Evolutionary conservation across 2,113 vertebrate genomes (phyloP), one percentile per base, ranked within the genome.

Genomic region (Aptenodytes patagonicus): DNA sequence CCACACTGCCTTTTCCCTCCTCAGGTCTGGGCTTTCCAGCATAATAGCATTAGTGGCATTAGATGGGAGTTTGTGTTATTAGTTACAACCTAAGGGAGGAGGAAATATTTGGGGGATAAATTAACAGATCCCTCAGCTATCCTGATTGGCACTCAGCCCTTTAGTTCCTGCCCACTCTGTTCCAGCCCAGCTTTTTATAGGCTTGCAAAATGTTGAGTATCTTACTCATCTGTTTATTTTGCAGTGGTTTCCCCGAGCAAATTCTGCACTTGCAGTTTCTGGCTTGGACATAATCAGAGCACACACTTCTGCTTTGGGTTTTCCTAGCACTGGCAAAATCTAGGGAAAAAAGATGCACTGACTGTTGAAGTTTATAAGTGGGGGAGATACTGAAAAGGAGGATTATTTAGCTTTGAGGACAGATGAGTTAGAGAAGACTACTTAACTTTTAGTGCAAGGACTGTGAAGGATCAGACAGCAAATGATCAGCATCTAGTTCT

Each of bases 31-130:
- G 71, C 52, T 97, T 98, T 96, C 95, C 89, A 82, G 88, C 77
- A 86, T 91, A 96, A 96, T 97, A 97, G 87, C 95, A 95, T 97
- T 97, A 96, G 61, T 55, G 71, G 87, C 87, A 90, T 95, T 96
- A 95, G 80, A 91, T 70, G 89, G 95, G 81, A 66, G 84, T 93
- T 86, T 95, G 46, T 96, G 65, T 93, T 94, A 69, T 92, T 95
- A 92, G 46, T 86, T 94, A 78, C 89, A 91, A 78, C 93, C 68
- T 96, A 75, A 90, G 84, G 93, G 89, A 95, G 75, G 87, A 94
- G 42, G 32, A 91, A 94, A 54, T 90, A 87, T 94, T 76, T 83
- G 47, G 49, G 68, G 92, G 34, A 96, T 96, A 95, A 95, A 95
- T 91, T 93, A 91, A 89, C 91, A 93, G 70, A 89, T 81, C 83